Percentiles rank a stretch among this genome's conserved stretches.
Conservation (phyloP, 2,113 vertebrate species). For the Cavia porcellus region DNA sequence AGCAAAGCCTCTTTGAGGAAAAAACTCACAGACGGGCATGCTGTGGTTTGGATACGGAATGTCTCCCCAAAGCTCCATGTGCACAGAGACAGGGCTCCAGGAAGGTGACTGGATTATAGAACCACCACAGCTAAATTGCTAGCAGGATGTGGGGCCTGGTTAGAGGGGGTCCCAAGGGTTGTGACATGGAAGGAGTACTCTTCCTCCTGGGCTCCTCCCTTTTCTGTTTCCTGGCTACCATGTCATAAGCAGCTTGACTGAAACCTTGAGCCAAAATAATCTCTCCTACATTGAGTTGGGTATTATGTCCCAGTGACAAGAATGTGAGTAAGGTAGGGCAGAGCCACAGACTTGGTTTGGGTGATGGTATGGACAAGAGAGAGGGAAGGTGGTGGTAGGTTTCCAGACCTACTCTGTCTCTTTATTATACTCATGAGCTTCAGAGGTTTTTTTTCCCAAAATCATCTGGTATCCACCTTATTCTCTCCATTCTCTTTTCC, state of each 20-base stretch:
- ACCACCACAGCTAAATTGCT: background rate
- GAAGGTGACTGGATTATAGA: background rate
- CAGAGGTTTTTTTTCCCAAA: background rate
- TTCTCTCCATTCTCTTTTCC: slow-evolving; percentile 8
- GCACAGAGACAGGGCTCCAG: background rate
- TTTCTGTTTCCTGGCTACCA: background rate
- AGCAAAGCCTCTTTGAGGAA: background rate
- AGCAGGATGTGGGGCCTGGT: background rate
- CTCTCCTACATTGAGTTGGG: background rate
- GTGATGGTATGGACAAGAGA: background rate
- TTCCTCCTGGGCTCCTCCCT: background rate
- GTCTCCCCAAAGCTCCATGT: background rate
- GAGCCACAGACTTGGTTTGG: background rate
- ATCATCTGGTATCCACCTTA: background rate
- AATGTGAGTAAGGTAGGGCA: background rate
- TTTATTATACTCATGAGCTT: background rate
- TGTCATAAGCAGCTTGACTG: background rate
- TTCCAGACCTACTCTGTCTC: slow-evolving; percentile 14
- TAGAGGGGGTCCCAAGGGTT: background rate
- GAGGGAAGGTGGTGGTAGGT: background rate
- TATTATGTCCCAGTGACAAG: background rate
- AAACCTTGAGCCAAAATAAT: background rate
- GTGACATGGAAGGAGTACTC: background rate
- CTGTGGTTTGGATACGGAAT: background rate
- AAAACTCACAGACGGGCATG: background rate